A percentile compares a stretch with the other conserved stretches of the same genome.
Conservation (phyloP, 2,888 invertebrate genomes). For the Drosophila conformis region DNA sequence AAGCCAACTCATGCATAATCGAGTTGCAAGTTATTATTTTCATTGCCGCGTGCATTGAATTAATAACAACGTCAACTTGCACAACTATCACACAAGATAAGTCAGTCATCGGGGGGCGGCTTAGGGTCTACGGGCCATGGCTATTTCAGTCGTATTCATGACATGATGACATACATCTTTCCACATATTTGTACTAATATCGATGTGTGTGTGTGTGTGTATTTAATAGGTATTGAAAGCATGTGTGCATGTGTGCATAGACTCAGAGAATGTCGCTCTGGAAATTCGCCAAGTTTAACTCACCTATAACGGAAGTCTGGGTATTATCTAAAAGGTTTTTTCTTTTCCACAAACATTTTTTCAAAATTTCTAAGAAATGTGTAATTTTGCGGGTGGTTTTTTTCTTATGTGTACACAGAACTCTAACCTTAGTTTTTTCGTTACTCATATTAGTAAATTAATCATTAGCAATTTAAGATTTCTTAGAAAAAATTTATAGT, state of each 20-base stretch:
- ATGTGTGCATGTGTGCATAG: background rate
- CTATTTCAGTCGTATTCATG: constrained; percentile 8
- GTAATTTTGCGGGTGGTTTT: background rate
- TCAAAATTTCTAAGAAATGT: background rate
- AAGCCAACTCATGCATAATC: constrained; percentile 66
- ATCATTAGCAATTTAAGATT: background rate
- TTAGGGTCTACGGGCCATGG: constrained; percentile 26
- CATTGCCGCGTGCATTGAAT: constrained; percentile 51
- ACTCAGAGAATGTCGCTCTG: background rate
- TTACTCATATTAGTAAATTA: background rate
- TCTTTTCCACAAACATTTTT: background rate
- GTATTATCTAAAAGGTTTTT: background rate
- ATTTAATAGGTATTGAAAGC: background rate
- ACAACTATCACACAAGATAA: constrained; percentile 19
- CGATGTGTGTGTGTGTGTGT: background rate
- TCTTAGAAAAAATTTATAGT: background rate
- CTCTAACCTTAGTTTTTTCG: background rate
- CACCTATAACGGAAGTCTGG: background rate
- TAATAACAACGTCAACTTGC: constrained; percentile 26
- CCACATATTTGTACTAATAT: background rate
- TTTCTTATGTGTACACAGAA: background rate
- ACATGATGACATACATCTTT: constrained; percentile 6
- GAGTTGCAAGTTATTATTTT: constrained; percentile 58
- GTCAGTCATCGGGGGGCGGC: constrained; percentile 2
- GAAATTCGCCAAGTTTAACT: background rate